Base-by-base conservation (phyloP, 2,797 vertebrate genomes). In the Carduelis carduelis region DNA sequence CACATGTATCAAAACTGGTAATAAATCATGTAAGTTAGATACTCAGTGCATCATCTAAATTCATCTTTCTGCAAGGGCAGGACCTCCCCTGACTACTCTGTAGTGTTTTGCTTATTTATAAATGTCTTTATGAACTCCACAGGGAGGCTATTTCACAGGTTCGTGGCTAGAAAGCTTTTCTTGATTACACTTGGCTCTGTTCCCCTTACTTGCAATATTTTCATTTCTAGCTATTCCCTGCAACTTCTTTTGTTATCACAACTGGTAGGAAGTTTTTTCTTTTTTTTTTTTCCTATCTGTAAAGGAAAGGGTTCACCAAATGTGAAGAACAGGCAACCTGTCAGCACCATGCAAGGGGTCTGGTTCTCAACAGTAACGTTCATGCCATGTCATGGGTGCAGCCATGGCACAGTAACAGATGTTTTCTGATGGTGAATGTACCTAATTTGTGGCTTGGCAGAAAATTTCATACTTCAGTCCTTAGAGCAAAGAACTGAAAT, bases 101-200 rank as follows among this genome's bases (percentile, higher is more conserved):
- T 57, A 83, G 66, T 24, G 32, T 43, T 95, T 78, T 60, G 37
- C 81, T 92, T 83, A 85, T 87, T 93, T 94, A 80, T 82, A 91
- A 82, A 81, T 71, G 49, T 63, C 77, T 94, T 52, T 69, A 24
- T 47, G 77, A 92, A 70, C 78, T 93, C 93, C 55, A 34, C 50
- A 47, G 87, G 63, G 89, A 93, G 44, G 66, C 37, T 35, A 13
- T 76, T 96, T 84, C 52, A 76, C 92, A 96, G 83, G 83, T 93
- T 95, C 74, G 70, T 32, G 81, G 77, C 66, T 83, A 80, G 74
- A 93, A 93, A 79, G 52, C 56, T 81, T 93, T 50, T 90, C 77
- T 56, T 88, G 80, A 95, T 90, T 79, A 63, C 70, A 74, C 57
- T 35, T 94, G 91, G 87, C 80, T 94, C 83, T 72, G 34, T 70